phyloP scores from a whole-genome alignment of 2,888 invertebrate species.

The Esperia sulphurella region DNA sequence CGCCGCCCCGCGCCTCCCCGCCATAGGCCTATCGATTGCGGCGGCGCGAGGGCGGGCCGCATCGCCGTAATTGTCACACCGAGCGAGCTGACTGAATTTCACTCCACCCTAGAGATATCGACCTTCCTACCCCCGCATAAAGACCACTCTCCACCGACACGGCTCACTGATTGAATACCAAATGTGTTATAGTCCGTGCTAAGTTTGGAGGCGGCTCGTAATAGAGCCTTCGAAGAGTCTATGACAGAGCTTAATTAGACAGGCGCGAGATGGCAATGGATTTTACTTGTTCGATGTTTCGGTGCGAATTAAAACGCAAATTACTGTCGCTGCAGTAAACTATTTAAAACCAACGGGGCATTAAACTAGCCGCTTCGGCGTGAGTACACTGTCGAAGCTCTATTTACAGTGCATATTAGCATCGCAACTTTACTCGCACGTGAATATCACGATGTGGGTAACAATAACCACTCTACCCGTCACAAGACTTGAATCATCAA shows the following conservation, averaged over 20 bases:
- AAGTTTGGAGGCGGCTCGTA: slow-evolving; percentile 75
- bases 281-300: slow-evolving; percentile 73
- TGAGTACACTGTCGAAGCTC: background rate
- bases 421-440: background rate
- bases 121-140: slow-evolving; percentile 64
- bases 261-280: slow-evolving; percentile 74
- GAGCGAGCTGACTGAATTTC: slow-evolving; percentile 65
- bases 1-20: slow-evolving; percentile 54
- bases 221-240: slow-evolving; percentile 78
- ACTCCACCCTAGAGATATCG: slow-evolving; percentile 58
- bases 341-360: slow-evolving; percentile 41
- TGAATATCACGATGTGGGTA: background rate
- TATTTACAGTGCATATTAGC: slow-evolving; percentile 8
- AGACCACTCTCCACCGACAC: slow-evolving; percentile 45
- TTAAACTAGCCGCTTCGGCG: slow-evolving; percentile 7
- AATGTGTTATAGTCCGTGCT: slow-evolving; percentile 73
- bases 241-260: slow-evolving; percentile 79
- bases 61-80: slow-evolving; percentile 78
- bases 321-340: slow-evolving; percentile 38
- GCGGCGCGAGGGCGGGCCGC: slow-evolving; percentile 79
- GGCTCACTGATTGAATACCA: slow-evolving; percentile 60
- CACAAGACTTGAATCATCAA: background rate
- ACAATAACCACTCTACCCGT: background rate
- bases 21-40: slow-evolving; percentile 85
- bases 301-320: slow-evolving; percentile 48